These are phyloP conservation scores for Himalopsyche tibetana DNA, from an alignment of 2,888 invertebrate species.

Conservation along the genomic window DNA sequence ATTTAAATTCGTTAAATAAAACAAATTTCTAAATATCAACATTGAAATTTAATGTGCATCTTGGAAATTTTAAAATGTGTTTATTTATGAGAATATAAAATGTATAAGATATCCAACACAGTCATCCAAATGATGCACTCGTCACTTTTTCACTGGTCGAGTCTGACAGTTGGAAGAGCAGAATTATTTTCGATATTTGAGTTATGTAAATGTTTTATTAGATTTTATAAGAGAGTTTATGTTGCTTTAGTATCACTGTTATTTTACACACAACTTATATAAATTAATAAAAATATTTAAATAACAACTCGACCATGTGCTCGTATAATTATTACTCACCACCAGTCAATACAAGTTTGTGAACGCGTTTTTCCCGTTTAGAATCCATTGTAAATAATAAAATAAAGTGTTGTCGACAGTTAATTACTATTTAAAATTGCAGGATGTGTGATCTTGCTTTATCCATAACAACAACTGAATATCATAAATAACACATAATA, in stretches of 20 bases:
- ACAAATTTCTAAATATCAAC: no score
- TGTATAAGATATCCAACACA: no score
- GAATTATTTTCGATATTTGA: neutral
- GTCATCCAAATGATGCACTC: neutral
- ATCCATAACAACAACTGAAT: conserved; percentile 55
- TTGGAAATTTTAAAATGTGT: no score
- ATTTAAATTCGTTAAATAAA: no score
- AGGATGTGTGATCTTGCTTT: conserved; percentile 46
- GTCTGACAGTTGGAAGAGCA: conserved; percentile 12
- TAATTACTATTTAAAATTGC: neutral
- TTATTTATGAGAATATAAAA: no score
- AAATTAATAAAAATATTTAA: neutral
- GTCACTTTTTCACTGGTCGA: conserved; percentile 13
- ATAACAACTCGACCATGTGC: conserved; percentile 57
- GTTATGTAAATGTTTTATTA: neutral
- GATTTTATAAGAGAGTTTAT: neutral
- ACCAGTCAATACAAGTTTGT: conserved; percentile 92
- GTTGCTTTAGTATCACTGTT: neutral
- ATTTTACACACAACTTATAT: neutral
- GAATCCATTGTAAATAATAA: conserved; percentile 71
- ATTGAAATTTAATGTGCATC: no score
- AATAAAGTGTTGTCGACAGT: conserved; percentile 41
- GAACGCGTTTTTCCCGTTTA: conserved; percentile 82
- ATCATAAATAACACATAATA: conserved; percentile 58
- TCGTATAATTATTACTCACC: conserved; percentile 78